A percentile compares a stretch with the other conserved stretches of the same genome.
These are phyloP conservation scores for Caenorhabditis sp. DNA, from an alignment of 2,888 invertebrate genomes.

Conservation along the genomic window DNA sequence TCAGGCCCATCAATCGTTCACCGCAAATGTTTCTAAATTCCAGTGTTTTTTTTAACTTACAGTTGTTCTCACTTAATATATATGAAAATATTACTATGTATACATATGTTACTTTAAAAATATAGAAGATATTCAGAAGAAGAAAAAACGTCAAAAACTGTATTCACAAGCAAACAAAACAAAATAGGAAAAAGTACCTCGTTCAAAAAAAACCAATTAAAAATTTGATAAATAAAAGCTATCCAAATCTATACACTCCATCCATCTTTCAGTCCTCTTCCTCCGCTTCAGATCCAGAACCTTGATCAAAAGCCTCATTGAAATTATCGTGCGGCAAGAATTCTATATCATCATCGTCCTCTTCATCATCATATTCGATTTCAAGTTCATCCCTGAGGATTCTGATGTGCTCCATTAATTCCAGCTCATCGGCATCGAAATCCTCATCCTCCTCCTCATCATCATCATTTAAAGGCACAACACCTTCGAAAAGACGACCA, in stretches of 20 bases:
- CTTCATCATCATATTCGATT: conserved; percentile 2
- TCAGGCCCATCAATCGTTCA: conserved; percentile 63
- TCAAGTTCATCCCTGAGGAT: conserved; percentile 1
- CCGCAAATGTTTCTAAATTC: conserved; percentile 61
- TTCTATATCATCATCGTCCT: conserved; percentile 12
- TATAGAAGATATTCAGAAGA: too few relatives aligned
- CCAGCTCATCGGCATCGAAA: too few relatives aligned
- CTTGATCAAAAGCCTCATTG: conserved; percentile 6
- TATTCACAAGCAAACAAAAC: too few relatives aligned
- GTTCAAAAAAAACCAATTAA: too few relatives aligned
- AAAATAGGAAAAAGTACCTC: too few relatives aligned
- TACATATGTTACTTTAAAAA: too few relatives aligned
- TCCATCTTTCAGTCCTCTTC: not conserved
- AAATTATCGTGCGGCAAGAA: conserved; percentile 3
- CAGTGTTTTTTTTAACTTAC: not conserved
- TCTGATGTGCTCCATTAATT: too few relatives aligned
- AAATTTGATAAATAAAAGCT: too few relatives aligned
- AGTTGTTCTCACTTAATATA: too few relatives aligned
- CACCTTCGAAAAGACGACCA: conserved; percentile 39
- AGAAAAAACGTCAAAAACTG: too few relatives aligned
- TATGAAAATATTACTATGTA: too few relatives aligned
- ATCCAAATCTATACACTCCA: too few relatives aligned
- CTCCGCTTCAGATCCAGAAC: not conserved
- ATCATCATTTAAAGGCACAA: conserved; percentile 12
- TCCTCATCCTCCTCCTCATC: not conserved